A percentile compares a stretch with the other conserved stretches of the same genome.
Conservation (phyloP, 92 coral and sea anemone genomes). For the Epizoanthus rinbou region DNA sequence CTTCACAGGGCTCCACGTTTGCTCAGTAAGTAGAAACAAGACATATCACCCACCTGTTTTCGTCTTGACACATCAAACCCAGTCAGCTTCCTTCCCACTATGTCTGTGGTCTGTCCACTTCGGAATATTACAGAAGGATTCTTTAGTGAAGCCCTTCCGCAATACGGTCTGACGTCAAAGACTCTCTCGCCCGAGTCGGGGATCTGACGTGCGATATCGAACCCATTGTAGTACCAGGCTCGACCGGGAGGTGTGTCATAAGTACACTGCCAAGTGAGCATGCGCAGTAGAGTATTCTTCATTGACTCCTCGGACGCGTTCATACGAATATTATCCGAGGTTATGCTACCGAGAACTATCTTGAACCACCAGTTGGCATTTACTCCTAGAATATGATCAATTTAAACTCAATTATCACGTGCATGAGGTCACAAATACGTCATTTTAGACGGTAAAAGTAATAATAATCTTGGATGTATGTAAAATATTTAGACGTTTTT, state of each 20-base stretch:
- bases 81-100: conserved; percentile 52
- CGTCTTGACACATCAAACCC: conserved; percentile 70
- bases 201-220: conserved; percentile 56
- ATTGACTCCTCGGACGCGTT: conserved; percentile 53
- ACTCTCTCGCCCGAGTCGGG: conserved; percentile 75
- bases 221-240: conserved; percentile 84
- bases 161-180: conserved; percentile 62
- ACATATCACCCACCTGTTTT: conserved; percentile 57
- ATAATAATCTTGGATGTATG: too few relatives aligned
- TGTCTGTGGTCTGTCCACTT: conserved; percentile 63
- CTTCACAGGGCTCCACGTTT: background rate
- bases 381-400: conserved; percentile 35
- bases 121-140: conserved; percentile 63
- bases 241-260: conserved; percentile 64
- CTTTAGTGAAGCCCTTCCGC: conserved; percentile 72
- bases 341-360: conserved; percentile 59
- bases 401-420: too few relatives aligned
- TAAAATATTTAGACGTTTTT: too few relatives aligned
- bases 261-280: conserved; percentile 71
- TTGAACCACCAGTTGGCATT: conserved; percentile 59
- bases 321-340: conserved; percentile 60
- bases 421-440: too few relatives aligned
- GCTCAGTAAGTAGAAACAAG: background rate
- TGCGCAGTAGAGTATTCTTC: conserved; percentile 53
- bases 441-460: too few relatives aligned